phyloP scores from a whole-genome alignment of 2,113 vertebrate genomes.

The Thamnaconus septentrionalis region DNA sequence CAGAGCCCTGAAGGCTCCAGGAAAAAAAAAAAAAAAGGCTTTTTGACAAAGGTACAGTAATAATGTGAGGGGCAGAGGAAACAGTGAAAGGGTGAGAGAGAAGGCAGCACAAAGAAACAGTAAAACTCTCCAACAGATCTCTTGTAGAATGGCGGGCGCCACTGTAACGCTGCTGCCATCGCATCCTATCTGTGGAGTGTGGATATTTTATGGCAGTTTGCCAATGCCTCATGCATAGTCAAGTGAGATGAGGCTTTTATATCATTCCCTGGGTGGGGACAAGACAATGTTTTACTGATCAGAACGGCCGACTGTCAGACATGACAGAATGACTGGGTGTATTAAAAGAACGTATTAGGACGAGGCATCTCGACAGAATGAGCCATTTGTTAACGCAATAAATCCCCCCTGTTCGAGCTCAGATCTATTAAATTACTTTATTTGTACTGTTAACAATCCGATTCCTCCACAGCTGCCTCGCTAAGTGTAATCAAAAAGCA shows the following conservation, averaged over 20 bases:
- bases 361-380: constrained; percentile 18
- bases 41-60: constrained; percentile 22
- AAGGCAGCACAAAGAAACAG: neutral
- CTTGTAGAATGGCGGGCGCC: constrained; percentile 5
- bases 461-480: too few relatives aligned
- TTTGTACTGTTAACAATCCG: too few relatives aligned
- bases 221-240: constrained; percentile 41
- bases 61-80: neutral
- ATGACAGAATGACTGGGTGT: constrained; percentile 19
- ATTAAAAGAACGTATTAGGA: constrained; percentile 18
- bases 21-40: constrained; percentile 30
- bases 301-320: constrained; percentile 38
- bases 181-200: constrained; percentile 5
- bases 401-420: neutral
- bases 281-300: constrained; percentile 43
- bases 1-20: constrained; percentile 2
- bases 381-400: constrained; percentile 22
- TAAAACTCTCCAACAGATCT: constrained; percentile 2
- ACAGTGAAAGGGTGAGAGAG: neutral
- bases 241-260: constrained; percentile 43
- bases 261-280: constrained; percentile 36
- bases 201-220: constrained; percentile 27
- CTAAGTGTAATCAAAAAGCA: too few relatives aligned
- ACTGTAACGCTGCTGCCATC: constrained; percentile 4
- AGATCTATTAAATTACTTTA: neutral